These are phyloP conservation scores for Dipus sagitta DNA, from an alignment of 2,797 vertebrate species.

Conservation along the genomic window DNA sequence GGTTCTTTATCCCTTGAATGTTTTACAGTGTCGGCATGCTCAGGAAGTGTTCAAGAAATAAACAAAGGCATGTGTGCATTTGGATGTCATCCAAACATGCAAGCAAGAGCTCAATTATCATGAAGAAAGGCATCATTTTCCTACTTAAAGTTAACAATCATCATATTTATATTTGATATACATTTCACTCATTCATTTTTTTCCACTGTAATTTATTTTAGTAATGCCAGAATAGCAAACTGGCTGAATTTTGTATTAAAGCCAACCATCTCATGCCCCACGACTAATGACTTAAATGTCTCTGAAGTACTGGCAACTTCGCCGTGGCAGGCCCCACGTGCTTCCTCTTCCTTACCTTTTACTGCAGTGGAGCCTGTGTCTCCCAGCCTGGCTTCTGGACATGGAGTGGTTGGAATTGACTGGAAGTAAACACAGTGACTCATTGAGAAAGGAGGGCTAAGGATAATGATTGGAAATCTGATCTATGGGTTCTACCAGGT, in stretches of 20 bases:
- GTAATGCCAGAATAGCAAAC: neutral
- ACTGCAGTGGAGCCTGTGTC: neutral
- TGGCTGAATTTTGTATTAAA: constrained; percentile 18
- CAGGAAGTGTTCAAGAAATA: neutral
- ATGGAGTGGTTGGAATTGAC: neutral
- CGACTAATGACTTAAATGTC: neutral
- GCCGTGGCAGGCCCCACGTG: neutral
- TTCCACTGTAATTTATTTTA: constrained; percentile 38
- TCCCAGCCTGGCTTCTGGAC: neutral
- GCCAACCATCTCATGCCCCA: neutral
- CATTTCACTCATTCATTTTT: neutral
- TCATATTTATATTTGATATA: constrained; percentile 5
- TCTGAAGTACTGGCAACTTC: neutral
- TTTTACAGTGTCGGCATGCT: neutral
- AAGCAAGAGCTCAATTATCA: neutral
- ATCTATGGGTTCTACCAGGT: neutral
- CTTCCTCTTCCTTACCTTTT: constrained; percentile 1
- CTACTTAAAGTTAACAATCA: neutral
- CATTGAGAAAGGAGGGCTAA: constrained; percentile 44
- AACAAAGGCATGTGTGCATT: neutral
- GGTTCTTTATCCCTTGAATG: neutral
- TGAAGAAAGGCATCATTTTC: neutral
- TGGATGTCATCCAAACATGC: neutral
- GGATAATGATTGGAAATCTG: constrained; percentile 41
- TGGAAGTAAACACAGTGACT: neutral